Conservation (phyloP, 2,113 vertebrate genomes). For the Propithecus coquereli region DNA sequence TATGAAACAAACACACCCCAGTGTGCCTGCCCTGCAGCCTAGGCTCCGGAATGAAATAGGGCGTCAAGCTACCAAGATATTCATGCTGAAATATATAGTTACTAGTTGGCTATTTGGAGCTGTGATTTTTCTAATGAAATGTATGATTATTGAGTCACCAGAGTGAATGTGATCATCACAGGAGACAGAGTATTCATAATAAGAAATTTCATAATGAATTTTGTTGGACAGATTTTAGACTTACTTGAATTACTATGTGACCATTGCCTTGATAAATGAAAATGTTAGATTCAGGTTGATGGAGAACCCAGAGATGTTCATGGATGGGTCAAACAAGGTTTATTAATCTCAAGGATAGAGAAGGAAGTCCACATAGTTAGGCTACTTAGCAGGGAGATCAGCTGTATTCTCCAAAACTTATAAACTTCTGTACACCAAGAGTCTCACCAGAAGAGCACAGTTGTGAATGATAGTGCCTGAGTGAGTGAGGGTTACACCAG, state of each 20-base stretch:
- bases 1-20: neutral
- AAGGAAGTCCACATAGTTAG: neutral
- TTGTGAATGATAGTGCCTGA: neutral
- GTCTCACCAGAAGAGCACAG: neutral
- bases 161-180: neutral
- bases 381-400: neutral
- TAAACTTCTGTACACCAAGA: neutral
- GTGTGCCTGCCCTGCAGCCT: neutral
- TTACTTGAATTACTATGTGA: neutral
- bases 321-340: neutral
- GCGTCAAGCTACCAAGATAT: neutral
- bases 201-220: neutral
- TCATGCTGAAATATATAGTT: neutral
- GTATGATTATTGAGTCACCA: neutral
- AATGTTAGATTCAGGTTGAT: neutral
- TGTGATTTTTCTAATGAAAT: neutral
- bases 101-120: neutral
- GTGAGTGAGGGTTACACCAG: neutral
- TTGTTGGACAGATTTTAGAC: neutral
- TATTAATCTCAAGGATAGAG: neutral
- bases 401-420: neutral
- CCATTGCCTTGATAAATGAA: neutral
- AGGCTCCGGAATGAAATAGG: neutral
- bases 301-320: neutral
- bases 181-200: neutral